A percentile compares a stretch with the other conserved stretches of the same genome.
Evolutionary conservation across 2,113 vertebrate species (phyloP).

Genomic region (Tachycineta bicolor): DNA sequence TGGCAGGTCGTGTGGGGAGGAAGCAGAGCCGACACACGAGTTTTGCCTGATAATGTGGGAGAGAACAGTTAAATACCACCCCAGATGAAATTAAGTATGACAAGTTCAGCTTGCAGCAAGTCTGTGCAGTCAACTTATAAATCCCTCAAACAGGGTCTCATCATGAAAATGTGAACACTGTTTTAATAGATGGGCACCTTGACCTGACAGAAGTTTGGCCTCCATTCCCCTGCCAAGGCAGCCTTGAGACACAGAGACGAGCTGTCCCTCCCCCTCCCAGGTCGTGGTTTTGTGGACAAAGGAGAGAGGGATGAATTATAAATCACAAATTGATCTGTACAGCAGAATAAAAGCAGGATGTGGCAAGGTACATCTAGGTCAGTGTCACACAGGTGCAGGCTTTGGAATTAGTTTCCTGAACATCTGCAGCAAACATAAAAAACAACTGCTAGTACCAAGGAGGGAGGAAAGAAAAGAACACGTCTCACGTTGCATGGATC

Average conservation of each 20-base stretch:
- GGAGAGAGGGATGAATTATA: neutral
- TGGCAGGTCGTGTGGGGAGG: no score
- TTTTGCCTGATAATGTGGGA: neutral
- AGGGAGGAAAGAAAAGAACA: neutral
- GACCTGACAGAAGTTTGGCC: slow-evolving; percentile 3
- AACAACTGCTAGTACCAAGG: neutral
- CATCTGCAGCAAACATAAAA: slow-evolving; percentile 66
- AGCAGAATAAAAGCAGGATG: slow-evolving; percentile 23
- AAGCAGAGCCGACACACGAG: neutral
- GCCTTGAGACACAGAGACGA: neutral
- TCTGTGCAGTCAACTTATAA: neutral
- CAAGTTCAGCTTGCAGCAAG: neutral
- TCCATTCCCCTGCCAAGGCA: neutral
- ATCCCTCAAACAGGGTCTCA: neutral
- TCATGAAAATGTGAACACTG: slow-evolving; percentile 14
- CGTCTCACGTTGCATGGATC: neutral
- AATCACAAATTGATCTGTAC: slow-evolving; percentile 45
- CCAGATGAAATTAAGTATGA: neutral
- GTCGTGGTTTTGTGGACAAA: neutral
- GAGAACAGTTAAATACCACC: neutral
- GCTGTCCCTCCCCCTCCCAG: neutral
- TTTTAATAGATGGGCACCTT: slow-evolving; percentile 12
- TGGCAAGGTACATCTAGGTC: slow-evolving; percentile 53
- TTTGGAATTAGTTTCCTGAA: slow-evolving; percentile 68
- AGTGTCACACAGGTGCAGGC: slow-evolving; percentile 53